Conservation (phyloP, 2,888 invertebrate species). For the Phortica okadai region DNA sequence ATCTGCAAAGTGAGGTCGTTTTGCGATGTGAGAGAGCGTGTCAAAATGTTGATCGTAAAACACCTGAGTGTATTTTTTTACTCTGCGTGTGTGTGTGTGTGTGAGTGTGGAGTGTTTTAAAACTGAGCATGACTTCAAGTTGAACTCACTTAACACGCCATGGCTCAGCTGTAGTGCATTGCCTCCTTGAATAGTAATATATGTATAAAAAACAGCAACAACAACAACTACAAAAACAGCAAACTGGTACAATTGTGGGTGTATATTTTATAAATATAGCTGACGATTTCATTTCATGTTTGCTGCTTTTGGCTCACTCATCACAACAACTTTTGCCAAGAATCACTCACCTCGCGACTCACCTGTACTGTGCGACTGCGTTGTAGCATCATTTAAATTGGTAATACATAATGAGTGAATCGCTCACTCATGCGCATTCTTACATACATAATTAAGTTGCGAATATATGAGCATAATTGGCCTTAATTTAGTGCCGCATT, state of each 20-base stretch:
- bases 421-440: background rate
- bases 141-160: background rate
- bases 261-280: too few relatives aligned
- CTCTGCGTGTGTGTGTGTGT: background rate
- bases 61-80: background rate
- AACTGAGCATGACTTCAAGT: background rate
- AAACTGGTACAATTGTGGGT: background rate
- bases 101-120: background rate
- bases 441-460: slow-evolving; percentile 2
- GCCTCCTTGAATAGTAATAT: background rate
- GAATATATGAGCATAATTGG: slow-evolving; percentile 8
- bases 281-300: too few relatives aligned
- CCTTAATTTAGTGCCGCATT: slow-evolving; percentile 11
- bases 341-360: background rate
- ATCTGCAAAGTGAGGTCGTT: slow-evolving; percentile 24
- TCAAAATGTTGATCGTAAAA: slow-evolving; percentile 13
- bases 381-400: slow-evolving; percentile 10
- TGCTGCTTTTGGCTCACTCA: too few relatives aligned
- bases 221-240: background rate
- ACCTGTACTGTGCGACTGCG: background rate
- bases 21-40: background rate
- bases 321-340: too few relatives aligned
- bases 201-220: background rate
- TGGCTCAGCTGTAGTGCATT: slow-evolving; percentile 11
- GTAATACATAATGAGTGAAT: slow-evolving; percentile 2